These are phyloP conservation scores for Neosalanx taihuensis DNA, from an alignment of 2,797 vertebrate species.

Conservation along the genomic window DNA sequence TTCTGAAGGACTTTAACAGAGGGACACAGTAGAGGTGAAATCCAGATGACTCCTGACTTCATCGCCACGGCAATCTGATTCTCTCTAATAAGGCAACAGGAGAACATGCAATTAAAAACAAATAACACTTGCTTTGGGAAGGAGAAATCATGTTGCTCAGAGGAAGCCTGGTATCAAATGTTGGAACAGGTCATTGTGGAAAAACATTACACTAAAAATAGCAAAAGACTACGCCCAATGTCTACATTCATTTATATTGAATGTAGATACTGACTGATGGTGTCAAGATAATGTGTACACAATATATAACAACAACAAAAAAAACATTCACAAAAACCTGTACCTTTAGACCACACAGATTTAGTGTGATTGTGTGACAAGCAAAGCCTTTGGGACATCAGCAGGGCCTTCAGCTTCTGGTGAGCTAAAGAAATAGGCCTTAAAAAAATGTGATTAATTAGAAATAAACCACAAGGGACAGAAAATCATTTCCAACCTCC, in stretches of 20 bases:
- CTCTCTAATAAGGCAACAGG: conserved; percentile 72
- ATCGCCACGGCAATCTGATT: conserved; percentile 67
- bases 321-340: conserved; percentile 21
- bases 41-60: conserved; percentile 64
- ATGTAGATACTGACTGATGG: neutral
- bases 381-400: conserved; percentile 42
- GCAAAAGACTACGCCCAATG: neutral
- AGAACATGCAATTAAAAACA: conserved; percentile 71
- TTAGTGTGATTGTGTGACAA: conserved; percentile 57
- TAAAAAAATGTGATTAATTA: conserved; percentile 14
- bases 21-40: conserved; percentile 43
- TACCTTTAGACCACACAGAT: conserved; percentile 51
- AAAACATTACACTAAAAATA: conserved; percentile 9
- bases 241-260: neutral
- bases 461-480: neutral
- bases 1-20: conserved; percentile 35
- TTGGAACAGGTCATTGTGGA: conserved; percentile 6
- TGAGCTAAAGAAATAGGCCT: conserved; percentile 91
- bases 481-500: conserved; percentile 15
- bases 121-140: conserved; percentile 59
- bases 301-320: neutral
- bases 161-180: conserved; percentile 62
- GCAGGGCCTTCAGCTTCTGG: conserved; percentile 60
- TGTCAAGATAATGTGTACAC: neutral
- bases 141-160: conserved; percentile 58